Percentiles rank a stretch among this genome's conserved stretches.
phyloP scores from a whole-genome alignment of 2,797 vertebrate genomes.

The Pantherophis alleghaniensis region DNA sequence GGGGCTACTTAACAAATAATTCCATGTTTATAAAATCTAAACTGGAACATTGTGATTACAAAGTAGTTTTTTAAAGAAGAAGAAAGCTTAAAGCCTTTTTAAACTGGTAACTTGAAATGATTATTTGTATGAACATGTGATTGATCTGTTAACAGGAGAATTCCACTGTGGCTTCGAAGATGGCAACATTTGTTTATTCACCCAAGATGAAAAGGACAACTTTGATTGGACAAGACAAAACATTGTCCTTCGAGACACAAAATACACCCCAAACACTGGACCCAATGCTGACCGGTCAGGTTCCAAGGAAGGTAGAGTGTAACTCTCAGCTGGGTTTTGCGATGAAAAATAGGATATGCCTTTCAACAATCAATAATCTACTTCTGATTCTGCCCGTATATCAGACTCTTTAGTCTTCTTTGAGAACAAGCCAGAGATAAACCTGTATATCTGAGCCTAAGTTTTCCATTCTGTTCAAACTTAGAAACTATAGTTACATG shows the following conservation, averaged over 20 bases:
- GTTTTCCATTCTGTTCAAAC: neutral
- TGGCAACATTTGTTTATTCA: constrained; percentile 94
- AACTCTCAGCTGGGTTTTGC: neutral
- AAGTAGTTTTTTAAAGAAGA: neutral
- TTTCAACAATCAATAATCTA: neutral
- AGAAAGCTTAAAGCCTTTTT: neutral
- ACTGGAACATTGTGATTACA: neutral
- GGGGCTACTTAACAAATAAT: neutral
- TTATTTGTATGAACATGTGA: constrained; percentile 11
- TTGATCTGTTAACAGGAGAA: constrained; percentile 80
- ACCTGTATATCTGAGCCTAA: neutral
- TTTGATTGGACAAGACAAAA: constrained; percentile 98
- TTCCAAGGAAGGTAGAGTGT: constrained; percentile 88
- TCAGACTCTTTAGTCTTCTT: neutral
- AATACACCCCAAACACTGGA: constrained; percentile 97
- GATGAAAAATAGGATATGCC: neutral
- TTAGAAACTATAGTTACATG: neutral
- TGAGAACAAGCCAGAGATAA: neutral
- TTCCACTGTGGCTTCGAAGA: constrained; percentile 98
- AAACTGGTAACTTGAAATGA: neutral
- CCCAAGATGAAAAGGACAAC: constrained; percentile 94
- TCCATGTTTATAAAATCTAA: neutral
- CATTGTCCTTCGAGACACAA: constrained; percentile 92
- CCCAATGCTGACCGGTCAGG: constrained; percentile 88
- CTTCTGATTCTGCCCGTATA: neutral